Evolutionary conservation across 2,113 vertebrate genomes (phyloP), one percentile per base, ranked within the genome.

Genomic region (Uropsilus gracilis): DNA sequence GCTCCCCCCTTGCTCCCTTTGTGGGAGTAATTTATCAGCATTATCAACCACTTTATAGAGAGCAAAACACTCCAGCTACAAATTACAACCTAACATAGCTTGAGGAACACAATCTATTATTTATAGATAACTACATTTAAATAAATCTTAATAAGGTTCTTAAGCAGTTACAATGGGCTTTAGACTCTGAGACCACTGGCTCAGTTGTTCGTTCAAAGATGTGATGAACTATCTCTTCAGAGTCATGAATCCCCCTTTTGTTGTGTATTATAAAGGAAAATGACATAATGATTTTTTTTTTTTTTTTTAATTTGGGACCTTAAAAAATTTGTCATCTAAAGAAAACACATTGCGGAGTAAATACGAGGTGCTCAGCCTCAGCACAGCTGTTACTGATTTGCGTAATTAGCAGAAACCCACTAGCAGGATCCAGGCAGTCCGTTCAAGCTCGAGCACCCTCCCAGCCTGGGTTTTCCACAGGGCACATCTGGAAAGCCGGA

Each of bases 351-450:
- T 91, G 63, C 37, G 44, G 83, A 68, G 91, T 91, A 95, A 94
- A 92, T 89, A 95, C 3, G 94, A 97, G 95, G 84, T 20, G 39
- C 86, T 80, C 26, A 6, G 46, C 71, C 95, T 91, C 57, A 68
- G 76, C 68, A 93, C 95, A 96, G 97, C 85, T 96, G 97, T 95
- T 97, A 24, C n/a, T 91, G 71, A 87, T 98, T 97, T 97, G 44
- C 48, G 50, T 84, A 97, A 97, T 97, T 97, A 97, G 83, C 95
- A 97, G 92, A 96, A 97, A 95, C 84, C 75, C 91, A 91, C 84
- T 71, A 64, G 78, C 84, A 44, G 77, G 64, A 92, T 86, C 90
- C 85, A 76, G 59, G 57, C 75, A 59, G 83, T 82, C 2, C n/a
- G 46, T 66, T 55, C 3, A 30, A 37, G 80, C 32, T 55, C 7